Base-by-base conservation (phyloP, 2,888 invertebrate genomes). In the Spodoptera exigua region DNA sequence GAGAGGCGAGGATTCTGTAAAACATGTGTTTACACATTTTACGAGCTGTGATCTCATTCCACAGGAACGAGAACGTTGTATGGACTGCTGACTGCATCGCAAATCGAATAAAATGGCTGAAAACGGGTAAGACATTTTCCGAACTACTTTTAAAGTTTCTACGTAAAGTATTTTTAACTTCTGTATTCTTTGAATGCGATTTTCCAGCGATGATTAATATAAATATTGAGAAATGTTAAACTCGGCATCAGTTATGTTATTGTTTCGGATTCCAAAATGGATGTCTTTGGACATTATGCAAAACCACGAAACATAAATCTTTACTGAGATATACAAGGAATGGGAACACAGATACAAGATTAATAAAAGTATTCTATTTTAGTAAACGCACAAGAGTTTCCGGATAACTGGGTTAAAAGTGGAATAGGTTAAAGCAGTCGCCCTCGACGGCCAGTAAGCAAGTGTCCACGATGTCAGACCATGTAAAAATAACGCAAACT, bases 401-500 rank as follows among this genome's bases (percentile, higher is more conserved):
- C 78, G 67, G 64, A 68, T 73, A 73, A 64, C 61, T 40, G 54
- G 32, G 61, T 68, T 56, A 70, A 70, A 84, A 82, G 74, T 82
- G 72, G 84, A 88, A 83, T 83, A 85, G 88, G 87, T 89, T 86
- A 89, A 80, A 83, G 76, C 73, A 70, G 72, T 63, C 68, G 71
- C 67, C 72, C 71, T 68, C 70, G 49, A 51, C 69, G 57, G 52
- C 61, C 70, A 61, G 61, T 48, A 52, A 71, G 72, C 75, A 68
- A 80, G 76, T 81, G 70, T 71, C 71, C 78, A 74, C 73, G 75
- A 70, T 84, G 85, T 82, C 82, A 81, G 75, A 72, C 66, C 58
- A 81, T 65, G 83, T 88, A 88, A 90, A 93, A 92, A 92, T 93
- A 93, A 92, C 89, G 79, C 61, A 67, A 76, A 76, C 27, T 67